Base-by-base conservation (phyloP, 1,140 invertebrate genomes). In the Nymphalis io region DNA sequence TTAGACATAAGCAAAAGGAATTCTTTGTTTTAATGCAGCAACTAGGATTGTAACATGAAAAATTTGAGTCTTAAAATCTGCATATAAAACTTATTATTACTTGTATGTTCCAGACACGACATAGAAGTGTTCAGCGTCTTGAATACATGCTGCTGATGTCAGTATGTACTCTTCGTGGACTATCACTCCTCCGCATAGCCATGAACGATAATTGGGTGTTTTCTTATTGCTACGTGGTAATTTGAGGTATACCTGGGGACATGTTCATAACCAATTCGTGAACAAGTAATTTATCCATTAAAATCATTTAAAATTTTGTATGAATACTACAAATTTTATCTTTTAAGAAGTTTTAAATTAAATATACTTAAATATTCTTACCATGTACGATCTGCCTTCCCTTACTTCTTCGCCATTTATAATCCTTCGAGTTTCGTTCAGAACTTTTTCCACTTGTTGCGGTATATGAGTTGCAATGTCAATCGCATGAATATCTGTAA, bases 91-190 rank as follows among this genome's bases (percentile, higher is more conserved):
- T 27, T 20, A 21, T 18, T 70, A 55, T 79, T 77, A 89, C 87
- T 82, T 88, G 63, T 86, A 88, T 20, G 85, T 87, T 21, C 87
- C 87, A 57, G 87, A 89, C 46, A 89, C 82, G 0, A 89, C 76
- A 46, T 88, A 89, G 27, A 89, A 89, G 72, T 89, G 84, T 68
- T 85, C 78, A 11, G 80, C 87, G 23, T 89, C 87, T 74, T 89
- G 77, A 12, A 89, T 88, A 61, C 87, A 89, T 0, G 87, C 87
- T 3, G 87, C 87, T 8, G 87, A 89, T 16, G 87, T 89, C 3
- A 89, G 58, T 13, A 89, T 85, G 27, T 87, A 89, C 46, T 88
- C 85, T 27, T 89, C 87, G 15, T 88, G 85, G 4, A 89, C 67
- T 4, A 89, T 89, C 3, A 89, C 85, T 2, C 87, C 87, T 8